phyloP scores from a whole-genome alignment of 2,888 invertebrate genomes.

The Temnothorax rugatulus region DNA sequence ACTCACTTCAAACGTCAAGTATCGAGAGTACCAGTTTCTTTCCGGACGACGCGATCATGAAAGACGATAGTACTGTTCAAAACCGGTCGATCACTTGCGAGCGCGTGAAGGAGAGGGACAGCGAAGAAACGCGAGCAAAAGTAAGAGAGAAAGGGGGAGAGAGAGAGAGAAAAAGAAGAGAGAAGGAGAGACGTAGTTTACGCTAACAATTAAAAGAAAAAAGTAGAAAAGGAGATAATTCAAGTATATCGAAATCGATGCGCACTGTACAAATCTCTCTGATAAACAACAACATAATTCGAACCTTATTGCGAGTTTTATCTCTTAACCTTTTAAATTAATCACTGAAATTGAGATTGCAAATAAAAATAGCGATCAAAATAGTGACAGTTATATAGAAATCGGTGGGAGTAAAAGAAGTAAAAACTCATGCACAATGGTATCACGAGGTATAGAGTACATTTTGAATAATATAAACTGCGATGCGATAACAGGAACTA shows the following conservation, averaged over 20 bases:
- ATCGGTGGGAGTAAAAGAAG: neutral
- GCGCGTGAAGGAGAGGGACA: conserved; percentile 60
- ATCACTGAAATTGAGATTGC: conserved; percentile 30
- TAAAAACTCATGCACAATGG: conserved; percentile 4
- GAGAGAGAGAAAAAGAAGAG: conserved; percentile 39
- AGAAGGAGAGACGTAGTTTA: conserved; percentile 30
- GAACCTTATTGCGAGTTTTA: conserved; percentile 13
- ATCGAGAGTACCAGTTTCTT: conserved; percentile 64
- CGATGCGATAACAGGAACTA: conserved; percentile 33
- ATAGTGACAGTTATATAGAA: neutral
- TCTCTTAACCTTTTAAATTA: neutral
- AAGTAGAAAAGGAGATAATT: conserved; percentile 54
- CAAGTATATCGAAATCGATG: conserved; percentile 46
- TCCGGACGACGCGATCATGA: conserved; percentile 68
- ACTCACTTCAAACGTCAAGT: conserved; percentile 47
- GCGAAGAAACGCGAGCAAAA: conserved; percentile 50
- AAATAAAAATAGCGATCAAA: conserved; percentile 3
- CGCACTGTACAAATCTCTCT: conserved; percentile 63
- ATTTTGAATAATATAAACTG: conserved; percentile 8
- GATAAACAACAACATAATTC: conserved; percentile 11
- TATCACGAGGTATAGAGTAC: conserved; percentile 9
- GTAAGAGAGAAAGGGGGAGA: conserved; percentile 36
- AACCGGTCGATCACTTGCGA: conserved; percentile 73
- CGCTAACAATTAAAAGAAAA: conserved; percentile 43
- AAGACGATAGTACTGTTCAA: conserved; percentile 75